These are phyloP conservation scores for Bombus confusus DNA, from an alignment of 1,140 invertebrate genomes.

Conservation along the genomic window DNA sequence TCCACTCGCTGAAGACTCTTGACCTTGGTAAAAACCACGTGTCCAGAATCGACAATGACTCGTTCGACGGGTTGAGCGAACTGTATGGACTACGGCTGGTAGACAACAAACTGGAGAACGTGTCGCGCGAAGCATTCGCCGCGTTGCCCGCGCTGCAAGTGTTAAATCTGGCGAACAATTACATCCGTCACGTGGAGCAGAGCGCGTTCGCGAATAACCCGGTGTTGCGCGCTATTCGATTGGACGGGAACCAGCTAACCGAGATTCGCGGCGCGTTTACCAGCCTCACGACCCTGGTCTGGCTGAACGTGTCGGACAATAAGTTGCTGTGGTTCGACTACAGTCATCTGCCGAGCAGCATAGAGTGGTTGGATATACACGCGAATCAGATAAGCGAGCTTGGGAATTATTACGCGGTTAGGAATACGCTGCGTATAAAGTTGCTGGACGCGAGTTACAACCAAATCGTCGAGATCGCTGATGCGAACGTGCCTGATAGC, in stretches of 20 bases:
- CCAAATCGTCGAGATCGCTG: constrained; percentile 86
- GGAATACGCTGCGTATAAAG: constrained; percentile 86
- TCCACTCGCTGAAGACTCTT: constrained; percentile 89
- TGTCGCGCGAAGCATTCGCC: constrained; percentile 91
- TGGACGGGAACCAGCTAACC: constrained; percentile 92
- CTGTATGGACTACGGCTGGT: constrained; percentile 92
- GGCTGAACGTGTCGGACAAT: constrained; percentile 96
- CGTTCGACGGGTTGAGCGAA: constrained; percentile 90
- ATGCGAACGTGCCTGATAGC: constrained; percentile 87
- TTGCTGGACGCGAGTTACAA: constrained; percentile 90
- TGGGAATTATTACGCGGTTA: constrained; percentile 87
- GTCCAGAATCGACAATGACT: constrained; percentile 89
- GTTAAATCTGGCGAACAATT: constrained; percentile 94
- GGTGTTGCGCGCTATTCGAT: constrained; percentile 91
- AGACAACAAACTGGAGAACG: constrained; percentile 93
- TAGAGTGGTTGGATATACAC: constrained; percentile 95
- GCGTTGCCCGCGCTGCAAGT: constrained; percentile 92
- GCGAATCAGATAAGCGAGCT: constrained; percentile 93
- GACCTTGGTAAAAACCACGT: constrained; percentile 94
- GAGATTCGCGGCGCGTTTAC: constrained; percentile 93
- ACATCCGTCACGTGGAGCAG: constrained; percentile 90
- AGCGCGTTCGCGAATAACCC: constrained; percentile 91
- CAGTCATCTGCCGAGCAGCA: constrained; percentile 89
- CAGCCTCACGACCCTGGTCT: constrained; percentile 91
- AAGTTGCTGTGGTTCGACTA: constrained; percentile 95